Evolutionary conservation across 1,140 invertebrate species (phyloP).

Genomic region (Anastatus disparis): DNA sequence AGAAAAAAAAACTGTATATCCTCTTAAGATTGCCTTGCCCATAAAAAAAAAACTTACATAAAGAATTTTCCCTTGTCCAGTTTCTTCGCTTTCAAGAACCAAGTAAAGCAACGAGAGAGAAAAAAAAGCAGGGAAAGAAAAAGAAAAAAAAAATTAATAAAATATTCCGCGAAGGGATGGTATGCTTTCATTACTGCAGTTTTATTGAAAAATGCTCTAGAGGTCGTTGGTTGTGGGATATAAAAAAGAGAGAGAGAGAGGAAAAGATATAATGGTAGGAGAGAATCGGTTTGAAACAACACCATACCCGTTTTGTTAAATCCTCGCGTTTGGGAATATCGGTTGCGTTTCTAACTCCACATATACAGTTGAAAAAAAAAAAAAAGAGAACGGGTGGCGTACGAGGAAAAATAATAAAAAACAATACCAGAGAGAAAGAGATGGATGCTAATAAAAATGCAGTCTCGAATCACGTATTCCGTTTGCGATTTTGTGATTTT

Average conservation of each 20-base stretch:
- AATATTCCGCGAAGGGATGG: neutral
- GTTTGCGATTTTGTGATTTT: neutral
- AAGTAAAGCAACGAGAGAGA: too few relatives aligned
- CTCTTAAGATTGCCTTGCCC: too few relatives aligned
- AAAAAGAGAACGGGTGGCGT: too few relatives aligned
- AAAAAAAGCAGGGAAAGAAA: neutral
- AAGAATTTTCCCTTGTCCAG: neutral
- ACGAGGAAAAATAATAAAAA: neutral
- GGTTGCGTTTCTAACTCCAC: slow-evolving; percentile 1
- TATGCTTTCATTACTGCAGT: neutral
- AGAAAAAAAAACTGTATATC: too few relatives aligned
- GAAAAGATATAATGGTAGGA: neutral
- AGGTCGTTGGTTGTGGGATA: too few relatives aligned
- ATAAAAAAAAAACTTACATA: too few relatives aligned
- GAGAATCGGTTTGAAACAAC: neutral
- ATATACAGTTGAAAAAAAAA: neutral
- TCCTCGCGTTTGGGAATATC: slow-evolving; percentile 4
- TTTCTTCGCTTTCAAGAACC: too few relatives aligned
- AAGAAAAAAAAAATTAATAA: slow-evolving; percentile 15
- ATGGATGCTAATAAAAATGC: slow-evolving; percentile 1
- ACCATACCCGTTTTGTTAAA: neutral
- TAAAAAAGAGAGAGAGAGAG: too few relatives aligned
- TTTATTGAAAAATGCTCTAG: slow-evolving; percentile 5
- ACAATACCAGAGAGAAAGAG: neutral
- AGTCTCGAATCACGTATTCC: slow-evolving; percentile 11